A percentile compares a stretch with the other conserved stretches of the same genome.
phyloP scores from a whole-genome alignment of 64 coral and sea anemone species.

The Acropora yongei region DNA sequence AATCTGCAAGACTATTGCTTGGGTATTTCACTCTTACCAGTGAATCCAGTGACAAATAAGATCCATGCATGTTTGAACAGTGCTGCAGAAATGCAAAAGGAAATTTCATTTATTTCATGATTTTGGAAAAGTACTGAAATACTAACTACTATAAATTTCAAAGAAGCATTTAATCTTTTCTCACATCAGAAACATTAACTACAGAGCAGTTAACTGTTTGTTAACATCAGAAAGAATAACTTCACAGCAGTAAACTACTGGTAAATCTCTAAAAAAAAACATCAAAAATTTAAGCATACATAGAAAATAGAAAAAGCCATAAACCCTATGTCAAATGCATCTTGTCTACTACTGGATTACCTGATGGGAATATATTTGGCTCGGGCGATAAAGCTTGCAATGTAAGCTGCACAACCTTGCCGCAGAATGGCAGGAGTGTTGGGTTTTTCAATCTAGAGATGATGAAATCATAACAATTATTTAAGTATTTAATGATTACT shows the following conservation, averaged over 20 bases:
- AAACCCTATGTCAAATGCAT: neutral
- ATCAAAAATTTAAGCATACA: neutral
- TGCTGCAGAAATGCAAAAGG: conserved; percentile 43
- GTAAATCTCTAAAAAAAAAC: neutral
- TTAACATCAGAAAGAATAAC: too few relatives aligned
- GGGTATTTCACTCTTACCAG: conserved; percentile 44
- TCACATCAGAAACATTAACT: too few relatives aligned
- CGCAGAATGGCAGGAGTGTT: conserved; percentile 80
- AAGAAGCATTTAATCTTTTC: too few relatives aligned
- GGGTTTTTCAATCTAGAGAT: conserved; percentile 70
- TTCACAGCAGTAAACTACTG: too few relatives aligned
- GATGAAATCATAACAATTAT: neutral
- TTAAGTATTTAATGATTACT: too few relatives aligned
- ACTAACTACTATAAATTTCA: too few relatives aligned
- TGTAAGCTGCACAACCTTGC: conserved; percentile 88
- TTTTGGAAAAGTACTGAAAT: too few relatives aligned
- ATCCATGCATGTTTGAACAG: conserved; percentile 80
- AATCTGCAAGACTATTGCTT: too few relatives aligned
- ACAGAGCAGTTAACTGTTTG: too few relatives aligned
- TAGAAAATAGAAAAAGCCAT: neutral
- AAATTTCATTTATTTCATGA: too few relatives aligned
- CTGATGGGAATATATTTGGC: conserved; percentile 79
- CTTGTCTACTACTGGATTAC: conserved; percentile 22
- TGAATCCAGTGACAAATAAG: conserved; percentile 90
- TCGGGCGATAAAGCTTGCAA: conserved; percentile 89